Evolutionary conservation across 1,140 invertebrate genomes (phyloP).

Genomic region (Ruditapes philippinarum): DNA sequence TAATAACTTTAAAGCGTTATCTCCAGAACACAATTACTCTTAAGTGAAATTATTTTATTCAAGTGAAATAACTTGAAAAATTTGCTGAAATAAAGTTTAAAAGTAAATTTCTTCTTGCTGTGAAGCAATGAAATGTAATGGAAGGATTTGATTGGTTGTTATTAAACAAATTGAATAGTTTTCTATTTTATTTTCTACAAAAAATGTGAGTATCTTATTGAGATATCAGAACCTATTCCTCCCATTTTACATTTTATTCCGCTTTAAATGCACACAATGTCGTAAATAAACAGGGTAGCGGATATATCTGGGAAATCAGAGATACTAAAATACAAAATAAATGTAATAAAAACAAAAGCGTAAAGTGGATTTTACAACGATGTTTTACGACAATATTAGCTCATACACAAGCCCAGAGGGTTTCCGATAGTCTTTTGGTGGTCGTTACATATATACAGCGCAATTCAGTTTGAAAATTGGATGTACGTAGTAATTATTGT

Average conservation of each 20-base stretch:
- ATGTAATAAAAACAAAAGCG: conserved; percentile 9
- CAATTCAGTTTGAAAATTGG: no score
- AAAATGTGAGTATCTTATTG: not conserved
- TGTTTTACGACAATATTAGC: not conserved
- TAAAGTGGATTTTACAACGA: not conserved
- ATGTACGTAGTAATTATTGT: no score
- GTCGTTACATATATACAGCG: not conserved
- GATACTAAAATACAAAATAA: not conserved
- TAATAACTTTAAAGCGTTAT: no score
- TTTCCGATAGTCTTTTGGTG: not conserved
- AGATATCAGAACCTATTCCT: not conserved
- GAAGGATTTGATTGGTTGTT: not conserved
- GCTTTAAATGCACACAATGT: not conserved
- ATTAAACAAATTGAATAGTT: not conserved
- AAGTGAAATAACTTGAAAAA: no score
- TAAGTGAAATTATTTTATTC: no score
- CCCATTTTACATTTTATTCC: conserved; percentile 1
- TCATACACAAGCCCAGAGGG: not conserved
- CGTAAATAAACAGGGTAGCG: not conserved
- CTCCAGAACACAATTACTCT: no score
- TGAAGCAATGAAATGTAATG: no score
- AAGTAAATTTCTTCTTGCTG: no score
- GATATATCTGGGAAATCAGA: conserved; percentile 14
- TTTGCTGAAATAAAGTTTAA: no score
- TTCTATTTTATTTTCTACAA: not conserved